Base-by-base conservation (phyloP, 2,113 vertebrate species). In the Embiotoca jacksoni region DNA sequence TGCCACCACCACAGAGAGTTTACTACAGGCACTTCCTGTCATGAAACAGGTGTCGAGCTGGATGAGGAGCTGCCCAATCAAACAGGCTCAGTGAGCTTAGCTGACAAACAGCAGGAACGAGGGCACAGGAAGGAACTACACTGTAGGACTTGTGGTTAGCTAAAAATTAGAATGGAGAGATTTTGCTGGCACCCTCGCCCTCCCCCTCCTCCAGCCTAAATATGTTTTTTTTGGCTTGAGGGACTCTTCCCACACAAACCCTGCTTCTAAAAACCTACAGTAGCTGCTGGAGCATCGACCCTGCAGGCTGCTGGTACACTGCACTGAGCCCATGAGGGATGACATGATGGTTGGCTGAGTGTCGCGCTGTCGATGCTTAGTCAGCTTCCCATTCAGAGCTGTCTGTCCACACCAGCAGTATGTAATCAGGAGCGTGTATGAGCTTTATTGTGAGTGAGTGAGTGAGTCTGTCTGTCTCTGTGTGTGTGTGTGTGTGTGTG, bases 321-420 rank as follows among this genome's bases (percentile, higher is more conserved):
- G 68, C 14, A 5, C 81, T 82, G 60, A 31, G 46, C 61, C 60
- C 55, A 49, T 37, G 76, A 82, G 85, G 72, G 86, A 82, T 72
- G 73, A 84, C 82, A 72, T 66, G 83, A 83, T 4, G 31, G 59
- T 74, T 75, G 84, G 84, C 88, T 80, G 75, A 86, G 77, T 70
- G 83, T 37, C 6, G 78, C 84, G 81, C 82, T 59, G 82, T 35
- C 56, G 54, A 83, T 86, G 88, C 88, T 89, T 89, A 84, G 84
- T 91, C 87, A 89, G 89, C 88, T 82, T 82, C 80, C 77, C 70
- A 61, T 61, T 81, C 78, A 63, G 78, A 72, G 60, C 74, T 54
- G 75, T 78, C 86, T 68, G 83, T 92, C 85, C 78, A 60, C 82
- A 85, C 80, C 76, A 85, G 67, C 66, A 35, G 76, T 46, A 79